phyloP scores from a whole-genome alignment of 1,140 invertebrate genomes.

The Propsilocerus akamusi region DNA sequence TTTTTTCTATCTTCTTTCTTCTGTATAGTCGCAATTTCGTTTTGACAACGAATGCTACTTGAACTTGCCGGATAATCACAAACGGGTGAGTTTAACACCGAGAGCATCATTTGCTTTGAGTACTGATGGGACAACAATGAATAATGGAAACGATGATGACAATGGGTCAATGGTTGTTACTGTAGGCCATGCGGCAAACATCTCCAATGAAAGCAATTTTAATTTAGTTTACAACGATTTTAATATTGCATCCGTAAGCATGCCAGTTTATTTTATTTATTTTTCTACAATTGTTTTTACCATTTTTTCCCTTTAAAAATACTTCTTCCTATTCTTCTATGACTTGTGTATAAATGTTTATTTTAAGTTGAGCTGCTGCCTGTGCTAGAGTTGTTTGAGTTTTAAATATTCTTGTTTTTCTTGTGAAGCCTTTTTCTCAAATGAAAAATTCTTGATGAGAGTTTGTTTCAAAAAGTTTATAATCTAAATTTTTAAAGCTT shows the following conservation, averaged over 20 bases:
- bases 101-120: slow-evolving; percentile 28
- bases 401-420: no score
- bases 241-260: slow-evolving; percentile 25
- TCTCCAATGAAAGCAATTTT: slow-evolving; percentile 4
- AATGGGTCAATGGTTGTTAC: slow-evolving; percentile 3
- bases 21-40: slow-evolving; percentile 83
- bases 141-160: slow-evolving; percentile 35
- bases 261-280: slow-evolving; percentile 10
- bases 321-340: slow-evolving; percentile 8
- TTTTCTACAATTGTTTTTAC: slow-evolving; percentile 9
- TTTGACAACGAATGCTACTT: slow-evolving; percentile 96
- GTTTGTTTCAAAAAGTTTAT: no score
- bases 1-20: not conserved
- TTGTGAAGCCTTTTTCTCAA: no score
- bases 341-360: slow-evolving; percentile 4
- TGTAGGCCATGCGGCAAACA: slow-evolving; percentile 7
- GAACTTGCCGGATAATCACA: slow-evolving; percentile 85
- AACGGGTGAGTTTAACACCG: slow-evolving; percentile 63
- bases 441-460: no score
- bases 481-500: no score
- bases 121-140: slow-evolving; percentile 30
- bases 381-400: no score
- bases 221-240: slow-evolving; percentile 18
- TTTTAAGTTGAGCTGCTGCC: no score
- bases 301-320: slow-evolving; percentile 6